Evolutionary conservation across 2,113 vertebrate genomes (phyloP).

Genomic region (Typhlomys cinereus): DNA sequence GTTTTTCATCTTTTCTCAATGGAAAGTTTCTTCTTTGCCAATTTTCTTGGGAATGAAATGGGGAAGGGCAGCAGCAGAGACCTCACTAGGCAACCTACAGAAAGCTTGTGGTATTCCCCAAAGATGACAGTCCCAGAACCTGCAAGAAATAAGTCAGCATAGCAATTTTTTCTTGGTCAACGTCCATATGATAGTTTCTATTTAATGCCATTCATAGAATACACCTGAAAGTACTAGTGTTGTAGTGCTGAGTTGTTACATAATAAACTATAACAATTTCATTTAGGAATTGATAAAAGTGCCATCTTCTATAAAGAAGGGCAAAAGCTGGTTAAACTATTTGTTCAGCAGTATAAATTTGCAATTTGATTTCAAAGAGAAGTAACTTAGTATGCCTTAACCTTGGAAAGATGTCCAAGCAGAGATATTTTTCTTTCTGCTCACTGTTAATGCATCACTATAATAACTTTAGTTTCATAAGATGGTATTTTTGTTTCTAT

Average conservation of each 20-base stretch:
- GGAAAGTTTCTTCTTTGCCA: background rate
- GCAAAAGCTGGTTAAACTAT: background rate
- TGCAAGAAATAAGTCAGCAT: background rate
- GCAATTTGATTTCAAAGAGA: background rate
- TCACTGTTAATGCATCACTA: background rate
- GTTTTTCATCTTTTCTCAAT: background rate
- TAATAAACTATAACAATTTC: slow-evolving; percentile 27
- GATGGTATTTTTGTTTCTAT: background rate
- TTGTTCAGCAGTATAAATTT: background rate
- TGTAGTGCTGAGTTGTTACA: slow-evolving; percentile 36
- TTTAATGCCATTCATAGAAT: slow-evolving; percentile 17
- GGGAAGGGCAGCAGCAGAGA: background rate
- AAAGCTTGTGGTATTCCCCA: background rate
- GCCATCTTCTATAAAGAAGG: slow-evolving; percentile 38
- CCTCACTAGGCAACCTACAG: background rate
- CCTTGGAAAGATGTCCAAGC: background rate
- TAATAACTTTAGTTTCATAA: background rate
- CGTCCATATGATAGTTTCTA: slow-evolving; percentile 3
- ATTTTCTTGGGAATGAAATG: background rate
- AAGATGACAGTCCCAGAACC: background rate
- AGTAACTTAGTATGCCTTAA: slow-evolving; percentile 7
- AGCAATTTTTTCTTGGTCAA: slow-evolving; percentile 44
- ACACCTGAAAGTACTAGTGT: slow-evolving; percentile 27
- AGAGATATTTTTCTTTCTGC: background rate
- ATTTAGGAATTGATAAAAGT: slow-evolving; percentile 56